These are phyloP conservation scores for Hypothenemus hampei DNA, from an alignment of 1,140 invertebrate genomes.

Conservation along the genomic window DNA sequence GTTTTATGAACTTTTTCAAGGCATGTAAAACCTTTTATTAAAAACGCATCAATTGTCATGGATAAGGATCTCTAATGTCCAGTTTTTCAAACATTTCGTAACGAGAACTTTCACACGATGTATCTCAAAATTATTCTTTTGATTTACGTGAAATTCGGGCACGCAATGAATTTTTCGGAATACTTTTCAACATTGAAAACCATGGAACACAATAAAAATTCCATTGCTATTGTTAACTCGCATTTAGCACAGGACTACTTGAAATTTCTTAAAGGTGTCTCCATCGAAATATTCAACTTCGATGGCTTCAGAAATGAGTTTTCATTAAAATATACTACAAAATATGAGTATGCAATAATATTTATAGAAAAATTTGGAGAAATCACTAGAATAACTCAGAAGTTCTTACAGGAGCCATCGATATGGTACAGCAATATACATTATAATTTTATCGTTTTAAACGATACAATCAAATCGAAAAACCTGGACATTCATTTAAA, in stretches of 20 bases:
- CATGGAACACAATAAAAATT: neutral
- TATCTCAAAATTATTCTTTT: too few relatives aligned
- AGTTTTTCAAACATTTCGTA: too few relatives aligned
- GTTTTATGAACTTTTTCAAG: too few relatives aligned
- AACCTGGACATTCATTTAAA: neutral
- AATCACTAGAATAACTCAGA: neutral
- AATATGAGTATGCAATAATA: neutral
- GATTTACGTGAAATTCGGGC: too few relatives aligned
- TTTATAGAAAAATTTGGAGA: conserved; percentile 7
- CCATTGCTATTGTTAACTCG: conserved; percentile 6
- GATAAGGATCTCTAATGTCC: too few relatives aligned
- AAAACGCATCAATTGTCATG: too few relatives aligned
- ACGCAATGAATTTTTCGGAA: too few relatives aligned
- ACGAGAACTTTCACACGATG: too few relatives aligned
- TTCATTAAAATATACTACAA: neutral
- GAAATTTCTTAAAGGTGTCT: neutral
- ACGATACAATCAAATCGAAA: neutral
- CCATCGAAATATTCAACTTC: too few relatives aligned
- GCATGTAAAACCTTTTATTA: too few relatives aligned
- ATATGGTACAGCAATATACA: conserved; percentile 5
- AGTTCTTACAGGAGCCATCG: neutral
- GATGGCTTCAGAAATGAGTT: too few relatives aligned
- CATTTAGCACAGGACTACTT: neutral
- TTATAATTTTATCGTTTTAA: neutral
- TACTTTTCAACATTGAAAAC: neutral